phyloP scores from a whole-genome alignment of 2,797 vertebrate genomes.

The Protosalanx chinensis region DNA sequence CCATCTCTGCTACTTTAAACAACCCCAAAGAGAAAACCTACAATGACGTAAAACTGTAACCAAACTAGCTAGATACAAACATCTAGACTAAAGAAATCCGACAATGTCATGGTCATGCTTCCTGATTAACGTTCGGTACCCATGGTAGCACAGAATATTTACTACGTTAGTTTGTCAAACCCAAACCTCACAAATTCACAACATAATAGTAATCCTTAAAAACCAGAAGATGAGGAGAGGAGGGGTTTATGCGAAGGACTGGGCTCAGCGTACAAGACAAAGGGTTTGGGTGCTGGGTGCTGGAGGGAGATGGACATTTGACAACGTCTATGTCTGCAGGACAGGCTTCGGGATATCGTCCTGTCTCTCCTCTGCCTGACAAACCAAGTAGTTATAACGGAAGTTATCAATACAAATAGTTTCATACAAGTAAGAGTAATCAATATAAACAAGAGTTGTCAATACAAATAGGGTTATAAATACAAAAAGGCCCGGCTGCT shows the following conservation, averaged over 20 bases:
- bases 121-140: slow-evolving; percentile 26
- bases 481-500: neutral
- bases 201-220: slow-evolving; percentile 18
- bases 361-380: neutral
- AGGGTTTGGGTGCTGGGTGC: neutral
- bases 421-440: neutral
- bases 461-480: slow-evolving; percentile 1
- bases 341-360: neutral
- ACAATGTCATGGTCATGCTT: slow-evolving; percentile 40
- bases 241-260: neutral
- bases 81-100: slow-evolving; percentile 32
- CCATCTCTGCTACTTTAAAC: neutral
- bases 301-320: neutral
- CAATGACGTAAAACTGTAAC: slow-evolving; percentile 12
- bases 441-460: neutral
- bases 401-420: slow-evolving; percentile 6
- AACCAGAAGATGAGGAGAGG: slow-evolving; percentile 3
- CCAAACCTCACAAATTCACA: slow-evolving; percentile 42
- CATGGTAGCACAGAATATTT: slow-evolving; percentile 28
- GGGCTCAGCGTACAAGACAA: neutral
- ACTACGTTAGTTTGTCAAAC: slow-evolving; percentile 31
- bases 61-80: slow-evolving; percentile 20
- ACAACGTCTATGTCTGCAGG: neutral
- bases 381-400: neutral
- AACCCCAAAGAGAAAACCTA: slow-evolving; percentile 9